These are phyloP conservation scores for Melanotus villosus DNA, from an alignment of 2,888 invertebrate genomes.

Conservation along the genomic window DNA sequence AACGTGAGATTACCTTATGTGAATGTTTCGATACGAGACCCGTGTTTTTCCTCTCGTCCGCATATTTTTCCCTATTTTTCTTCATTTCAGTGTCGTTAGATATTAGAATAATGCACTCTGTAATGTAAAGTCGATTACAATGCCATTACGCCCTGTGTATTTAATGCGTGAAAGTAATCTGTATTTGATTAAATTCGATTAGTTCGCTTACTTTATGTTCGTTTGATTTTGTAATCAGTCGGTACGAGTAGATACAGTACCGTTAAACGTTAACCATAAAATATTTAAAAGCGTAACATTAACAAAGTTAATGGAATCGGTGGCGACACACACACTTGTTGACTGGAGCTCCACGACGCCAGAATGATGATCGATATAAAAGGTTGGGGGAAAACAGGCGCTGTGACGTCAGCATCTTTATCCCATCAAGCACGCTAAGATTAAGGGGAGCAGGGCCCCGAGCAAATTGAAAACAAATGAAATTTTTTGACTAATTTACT, in stretches of 20 bases:
- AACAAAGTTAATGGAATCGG: conserved; percentile 40
- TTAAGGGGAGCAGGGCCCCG: background rate
- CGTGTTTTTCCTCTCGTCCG: too few relatives aligned
- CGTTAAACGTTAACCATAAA: conserved; percentile 5
- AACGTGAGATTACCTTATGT: too few relatives aligned
- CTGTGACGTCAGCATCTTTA: conserved; percentile 51
- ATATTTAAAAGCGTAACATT: background rate
- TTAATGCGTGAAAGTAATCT: too few relatives aligned
- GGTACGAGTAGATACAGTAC: background rate
- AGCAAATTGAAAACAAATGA: conserved; percentile 13
- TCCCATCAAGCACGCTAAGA: conserved; percentile 33
- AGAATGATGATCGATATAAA: conserved; percentile 50
- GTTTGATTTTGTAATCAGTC: background rate
- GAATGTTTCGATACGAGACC: too few relatives aligned
- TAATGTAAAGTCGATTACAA: too few relatives aligned
- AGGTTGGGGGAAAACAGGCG: conserved; percentile 36
- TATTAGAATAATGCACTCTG: too few relatives aligned
- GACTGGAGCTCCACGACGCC: conserved; percentile 55
- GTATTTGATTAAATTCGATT: too few relatives aligned
- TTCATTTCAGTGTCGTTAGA: too few relatives aligned
- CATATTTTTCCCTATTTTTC: too few relatives aligned
- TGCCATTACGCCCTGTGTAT: too few relatives aligned
- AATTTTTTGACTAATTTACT: conserved; percentile 14
- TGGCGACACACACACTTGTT: conserved; percentile 54
- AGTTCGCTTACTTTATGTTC: too few relatives aligned